Evolutionary conservation across 2,797 vertebrate genomes (phyloP).

Genomic region (Tamandua tetradactyla): DNA sequence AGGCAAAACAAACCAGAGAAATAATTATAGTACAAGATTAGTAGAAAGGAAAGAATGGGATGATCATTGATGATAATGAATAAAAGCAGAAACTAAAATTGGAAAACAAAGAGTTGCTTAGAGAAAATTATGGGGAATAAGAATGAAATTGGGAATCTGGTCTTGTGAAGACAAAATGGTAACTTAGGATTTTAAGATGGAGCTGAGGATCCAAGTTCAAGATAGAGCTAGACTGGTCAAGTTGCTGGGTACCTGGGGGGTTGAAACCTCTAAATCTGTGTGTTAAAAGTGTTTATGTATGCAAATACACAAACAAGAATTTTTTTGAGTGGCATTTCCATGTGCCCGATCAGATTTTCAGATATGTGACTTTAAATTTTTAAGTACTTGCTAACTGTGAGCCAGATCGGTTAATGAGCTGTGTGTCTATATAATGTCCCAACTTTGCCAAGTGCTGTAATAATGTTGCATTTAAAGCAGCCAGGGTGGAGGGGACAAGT

Average conservation of each 20-base stretch:
- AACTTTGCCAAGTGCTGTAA: not conserved
- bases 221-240: not conserved
- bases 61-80: not conserved
- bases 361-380: not conserved
- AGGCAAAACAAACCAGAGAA: conserved; percentile 25
- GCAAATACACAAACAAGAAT: not conserved
- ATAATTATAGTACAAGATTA: not conserved
- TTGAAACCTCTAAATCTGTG: not conserved
- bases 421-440: not conserved
- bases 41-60: not conserved
- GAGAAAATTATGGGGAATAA: not conserved
- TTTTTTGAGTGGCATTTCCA: not conserved
- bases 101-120: not conserved
- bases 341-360: not conserved
- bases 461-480: not conserved
- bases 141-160: not conserved
- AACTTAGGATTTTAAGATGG: not conserved
- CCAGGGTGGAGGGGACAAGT: not conserved
- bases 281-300: not conserved
- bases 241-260: not conserved
- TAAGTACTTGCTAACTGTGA: not conserved
- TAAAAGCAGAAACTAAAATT: conserved; percentile 36
- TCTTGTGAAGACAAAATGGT: not conserved
- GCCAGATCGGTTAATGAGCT: not conserved
- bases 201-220: not conserved